Evolutionary conservation across 2,888 invertebrate genomes (phyloP), one percentile per base, ranked within the genome.

Genomic region (Scaptodrosophila latifasciaeformis): DNA sequence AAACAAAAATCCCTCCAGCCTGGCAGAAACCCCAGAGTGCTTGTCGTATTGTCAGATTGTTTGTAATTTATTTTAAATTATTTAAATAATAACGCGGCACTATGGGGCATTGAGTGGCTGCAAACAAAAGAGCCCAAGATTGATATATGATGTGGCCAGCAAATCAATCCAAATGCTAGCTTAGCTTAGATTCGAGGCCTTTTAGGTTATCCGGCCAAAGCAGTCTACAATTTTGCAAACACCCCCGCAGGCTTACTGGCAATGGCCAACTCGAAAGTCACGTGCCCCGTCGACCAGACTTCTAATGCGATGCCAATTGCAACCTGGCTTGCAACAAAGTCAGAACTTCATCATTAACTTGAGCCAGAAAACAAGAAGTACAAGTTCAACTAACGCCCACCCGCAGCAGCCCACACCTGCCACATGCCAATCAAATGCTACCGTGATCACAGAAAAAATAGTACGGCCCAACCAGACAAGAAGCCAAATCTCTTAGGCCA

Each of bases 151-250:
- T 51, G 21, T 27, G 2, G 37, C 18, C 10, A 18, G 40, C 24
- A 60, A 77, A 77, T 80, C 70, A 77, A 64, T 68, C 65, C 62
- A 53, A 43, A 35, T 24, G 24, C 4, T 24, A 24, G 3, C 24
- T 24, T n/a, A n/a, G n/a, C n/a, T n/a, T n/a, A 53, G 65, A 61
- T 69, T 65, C 54, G 43, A 31, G 18, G 17, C 30, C 15, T 34
- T 31, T 4, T 40, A 5, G 24, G 24, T 7, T 24, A 24, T 24
- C 24, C 24, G 7, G 24, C 3, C 44, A 24, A 5, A 24, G 24
- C 24, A 7, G 4, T 24, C 1, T 29, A 50, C 59, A 56, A 70
- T 71, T 78, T 58, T 53, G 61, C 45, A 64, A n/a, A 74, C 79
- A 71, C 71, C 67, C 75, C 60, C 24, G 24, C 24, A 3, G 24